Base-by-base conservation (phyloP, 2,888 invertebrate species). In the Ariolimax columbianus region DNA sequence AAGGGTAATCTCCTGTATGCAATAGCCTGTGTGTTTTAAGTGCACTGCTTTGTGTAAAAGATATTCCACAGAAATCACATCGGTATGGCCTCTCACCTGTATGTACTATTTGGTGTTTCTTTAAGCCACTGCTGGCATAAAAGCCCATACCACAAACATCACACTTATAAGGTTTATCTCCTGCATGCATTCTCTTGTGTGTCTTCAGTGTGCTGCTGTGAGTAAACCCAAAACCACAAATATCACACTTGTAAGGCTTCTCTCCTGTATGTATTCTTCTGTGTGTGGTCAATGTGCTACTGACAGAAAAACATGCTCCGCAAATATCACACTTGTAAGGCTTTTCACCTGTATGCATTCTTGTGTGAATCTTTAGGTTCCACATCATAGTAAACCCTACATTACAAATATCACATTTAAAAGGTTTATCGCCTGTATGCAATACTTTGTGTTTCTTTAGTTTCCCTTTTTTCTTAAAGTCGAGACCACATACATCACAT, bases 311-410 rank as follows among this genome's bases (percentile, higher is more conserved):
- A 3, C 43, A n/a, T 30, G 47, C 73, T 2, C 73, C 73, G n/a
- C 73, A 73, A 3, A 73, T 73, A n/a, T 73, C 73, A 43, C 73
- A 73, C n/a, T 73, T 73, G 43, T 73, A 43, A 14, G 73, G 73
- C 40, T 47, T 73, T 19, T 73, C 73, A 43, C 73, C 73, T n/a
- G 73, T 73, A 43, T 73, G 73, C 47, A 47, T 73, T 43, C 73
- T 73, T 43, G 43, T 73, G 26, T 73, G 73, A n/a, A 30, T n/a
- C n/a, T 73, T 73, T 26, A 73, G 30, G 14, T 73, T 73, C 47
- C 73, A 47, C 43, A n/a, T 26, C 0, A n/a, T 11, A 26, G 3
- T 73, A 47, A 73, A 73, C n/a, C 43, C 6, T 7, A 26, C 73
- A 43, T 30, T 26, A 43, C 73, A 73, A 30, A 73, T 43, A 73